Evolutionary conservation across 2,113 vertebrate genomes (phyloP), one percentile per base, ranked within the genome.

Genomic region (Calyptomena viridis): DNA sequence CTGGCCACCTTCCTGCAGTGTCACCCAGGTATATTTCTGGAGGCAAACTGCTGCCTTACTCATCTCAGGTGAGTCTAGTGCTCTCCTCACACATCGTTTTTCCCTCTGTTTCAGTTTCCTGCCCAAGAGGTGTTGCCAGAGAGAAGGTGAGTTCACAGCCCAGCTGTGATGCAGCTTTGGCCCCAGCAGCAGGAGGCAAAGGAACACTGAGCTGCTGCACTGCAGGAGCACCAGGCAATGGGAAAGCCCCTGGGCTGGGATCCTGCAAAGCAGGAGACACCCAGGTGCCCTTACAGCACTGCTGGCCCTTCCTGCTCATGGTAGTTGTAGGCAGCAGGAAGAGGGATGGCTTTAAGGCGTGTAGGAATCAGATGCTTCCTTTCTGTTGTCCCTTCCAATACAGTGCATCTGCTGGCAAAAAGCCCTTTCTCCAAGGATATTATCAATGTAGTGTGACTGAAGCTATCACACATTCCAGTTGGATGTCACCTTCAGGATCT

Each of bases 151-250:
- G 27, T 21, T 19, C 30, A 53, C 27, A 69, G 46, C 68, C 33
- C 24, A 35, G 25, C n/a, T 50, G 39, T 8, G 25, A 42, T 5
- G 28, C 9, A 30, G 16, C 49, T 81, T 74, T 62, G 59, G 40
- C 55, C 11, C 28, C 17, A 4, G 19, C 1, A 22, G 31, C 39
- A 58, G 59, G 24, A 77, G 49, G 30, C 25, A 37, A 19, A 68
- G 44, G 59, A 95, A 68, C 1, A 4, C 9, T 8, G 6, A 0
- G 1, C 15, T 52, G 46, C 69, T 56, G 24, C 6, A 1, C 59
- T 19, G 15, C 71, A 60, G 68, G 35, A 77, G 30, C 33, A n/a
- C 4, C 15, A 33, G 50, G 9, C 2, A 3, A 24, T 16, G 63
- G 49, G n/a, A 56, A 33, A 66, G 2, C 9, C n/a, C 25, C 9